A percentile compares a stretch with the other conserved stretches of the same genome.
These are phyloP conservation scores for Pelecanus crispus DNA, from an alignment of 2,113 vertebrate genomes.

Conservation along the genomic window DNA sequence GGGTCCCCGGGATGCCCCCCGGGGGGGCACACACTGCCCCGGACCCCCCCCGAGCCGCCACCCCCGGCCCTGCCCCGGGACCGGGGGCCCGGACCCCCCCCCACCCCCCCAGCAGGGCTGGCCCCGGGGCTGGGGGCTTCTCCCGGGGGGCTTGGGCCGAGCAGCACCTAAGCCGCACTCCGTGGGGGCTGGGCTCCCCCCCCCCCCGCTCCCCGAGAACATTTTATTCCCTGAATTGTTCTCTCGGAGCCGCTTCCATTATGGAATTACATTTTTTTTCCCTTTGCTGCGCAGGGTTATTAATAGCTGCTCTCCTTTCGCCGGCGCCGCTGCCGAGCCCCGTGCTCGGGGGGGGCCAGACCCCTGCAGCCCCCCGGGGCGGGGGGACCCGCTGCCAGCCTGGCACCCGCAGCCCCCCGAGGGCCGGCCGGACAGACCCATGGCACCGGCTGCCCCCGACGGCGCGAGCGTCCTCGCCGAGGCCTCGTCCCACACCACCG, in stretches of 20 bases:
- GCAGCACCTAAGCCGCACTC: neutral
- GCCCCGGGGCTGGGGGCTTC: neutral
- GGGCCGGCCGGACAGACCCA: too few relatives aligned
- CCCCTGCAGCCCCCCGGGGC: accelerated
- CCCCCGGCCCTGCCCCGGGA: neutral
- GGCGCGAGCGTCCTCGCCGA: accelerated
- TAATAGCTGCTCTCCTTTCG: conserved; percentile 17
- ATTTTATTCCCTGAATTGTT: conserved; percentile 27
- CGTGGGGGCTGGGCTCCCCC: neutral
- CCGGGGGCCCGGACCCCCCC: neutral
- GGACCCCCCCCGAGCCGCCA: neutral
- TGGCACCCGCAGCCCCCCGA: accelerated
- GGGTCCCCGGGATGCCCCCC: too few relatives aligned
- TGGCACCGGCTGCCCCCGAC: accelerated
- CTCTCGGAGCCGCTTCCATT: neutral
- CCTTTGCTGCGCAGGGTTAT: conserved; percentile 5
- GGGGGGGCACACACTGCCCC: too few relatives aligned
- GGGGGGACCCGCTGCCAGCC: neutral
- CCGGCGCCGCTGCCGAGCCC: neutral
- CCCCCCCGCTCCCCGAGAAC: neutral
- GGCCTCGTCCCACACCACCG: neutral
- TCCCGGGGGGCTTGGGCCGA: too few relatives aligned
- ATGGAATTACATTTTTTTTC: neutral
- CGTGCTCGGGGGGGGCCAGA: neutral
- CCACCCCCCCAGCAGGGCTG: neutral